phyloP scores from a whole-genome alignment of 2,113 vertebrate genomes.

The Scytalopus superciliaris region DNA sequence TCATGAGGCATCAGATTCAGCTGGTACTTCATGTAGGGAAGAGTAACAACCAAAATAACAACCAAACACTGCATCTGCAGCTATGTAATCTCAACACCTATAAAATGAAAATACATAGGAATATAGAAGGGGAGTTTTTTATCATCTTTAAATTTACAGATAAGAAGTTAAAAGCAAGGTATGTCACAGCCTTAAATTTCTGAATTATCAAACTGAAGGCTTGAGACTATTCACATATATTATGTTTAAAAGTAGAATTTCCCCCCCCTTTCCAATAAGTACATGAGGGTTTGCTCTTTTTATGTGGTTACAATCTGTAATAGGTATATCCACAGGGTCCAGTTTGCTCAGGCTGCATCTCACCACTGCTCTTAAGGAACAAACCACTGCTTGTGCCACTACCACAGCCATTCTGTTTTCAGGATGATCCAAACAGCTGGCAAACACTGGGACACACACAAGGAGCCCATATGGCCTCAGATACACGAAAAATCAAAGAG shows the following conservation, averaged over 20 bases:
- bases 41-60: background rate
- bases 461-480: background rate
- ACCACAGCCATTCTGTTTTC: background rate
- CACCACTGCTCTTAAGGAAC: background rate
- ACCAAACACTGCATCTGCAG: background rate
- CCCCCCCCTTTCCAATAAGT: rapidly evolving
- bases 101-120: background rate
- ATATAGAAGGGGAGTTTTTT: background rate
- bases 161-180: background rate
- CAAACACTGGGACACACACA: background rate
- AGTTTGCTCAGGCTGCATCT: background rate
- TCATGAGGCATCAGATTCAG: slow-evolving; percentile 7
- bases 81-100: background rate
- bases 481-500: background rate
- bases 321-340: background rate
- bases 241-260: background rate
- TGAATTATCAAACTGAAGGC: background rate
- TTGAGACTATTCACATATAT: background rate
- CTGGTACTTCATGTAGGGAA: background rate
- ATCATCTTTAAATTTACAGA: background rate
- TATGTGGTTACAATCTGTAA: background rate
- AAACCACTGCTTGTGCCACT: background rate
- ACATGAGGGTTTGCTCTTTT: background rate
- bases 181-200: background rate
- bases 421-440: background rate